Base-by-base conservation (phyloP, 2,797 vertebrate species). In the Rousettus madagascariensis region DNA sequence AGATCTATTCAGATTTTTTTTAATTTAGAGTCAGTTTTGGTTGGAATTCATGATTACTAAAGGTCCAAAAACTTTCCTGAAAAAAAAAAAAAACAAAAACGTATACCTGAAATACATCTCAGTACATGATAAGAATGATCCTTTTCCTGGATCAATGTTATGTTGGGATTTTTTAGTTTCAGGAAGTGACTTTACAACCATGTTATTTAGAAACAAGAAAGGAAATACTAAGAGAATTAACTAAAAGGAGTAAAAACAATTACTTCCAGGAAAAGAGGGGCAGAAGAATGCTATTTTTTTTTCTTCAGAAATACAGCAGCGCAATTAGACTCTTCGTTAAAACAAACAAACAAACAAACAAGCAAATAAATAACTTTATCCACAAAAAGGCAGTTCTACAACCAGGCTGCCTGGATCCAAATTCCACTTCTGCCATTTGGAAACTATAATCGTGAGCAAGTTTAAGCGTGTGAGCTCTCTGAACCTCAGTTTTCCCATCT, bases 181-280 rank as follows among this genome's bases (percentile, higher is more conserved):
- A 66, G 49, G 63, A 77, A 83, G 46, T 93, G 69, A 75, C 38
- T 95, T 77, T 78, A 53, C 20, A 43, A 57, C n/a, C 15, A 74
- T n/a, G 28, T 65, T 51, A 36, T 55, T 85, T 83, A 86, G 65
- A 91, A 75, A 91, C 72, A 90, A 83, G 74, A 71, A 84, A 46
- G 16, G 63, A 92, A 78, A 63, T 38, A 53, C 6, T 82, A 85
- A 77, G 38, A 55, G 22, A 57, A 80, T 90, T 41, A 49, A 33
- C 26, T 68, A 59, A 78, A 94, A 89, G 28, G n/a, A 6, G 17
- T 80, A 69, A 89, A 85, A 55, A 26, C 8, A 72, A 46, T 55
- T 59, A 41, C 36, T 20, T 95, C 10, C 19, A 53, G 30, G 66
- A 74, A 51, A 90, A 38, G 59, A 72, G 20, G 13, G 4, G 2